Evolutionary conservation across 2,113 vertebrate species (phyloP).

Genomic region (Serinus canaria): DNA sequence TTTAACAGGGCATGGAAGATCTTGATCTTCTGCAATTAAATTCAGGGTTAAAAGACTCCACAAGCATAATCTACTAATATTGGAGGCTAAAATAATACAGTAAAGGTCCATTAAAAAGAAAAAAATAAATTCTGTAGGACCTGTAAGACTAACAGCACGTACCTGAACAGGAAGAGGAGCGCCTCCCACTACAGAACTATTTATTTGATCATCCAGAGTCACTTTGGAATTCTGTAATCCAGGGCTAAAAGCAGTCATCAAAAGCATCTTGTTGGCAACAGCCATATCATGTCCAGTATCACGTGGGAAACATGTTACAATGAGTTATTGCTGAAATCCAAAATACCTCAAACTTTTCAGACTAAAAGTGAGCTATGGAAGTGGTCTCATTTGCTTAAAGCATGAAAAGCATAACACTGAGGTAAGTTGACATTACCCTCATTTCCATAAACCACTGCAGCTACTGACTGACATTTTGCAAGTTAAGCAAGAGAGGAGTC

Average conservation of each 20-base stretch:
- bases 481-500: constrained; percentile 31
- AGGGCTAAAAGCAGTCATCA: not conserved
- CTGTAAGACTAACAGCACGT: fast-evolving
- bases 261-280: not conserved
- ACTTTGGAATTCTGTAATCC: not conserved
- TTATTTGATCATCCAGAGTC: not conserved
- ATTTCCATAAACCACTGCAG: constrained; percentile 42
- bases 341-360: constrained; percentile 9
- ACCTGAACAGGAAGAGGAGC: not conserved
- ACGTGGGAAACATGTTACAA: not conserved
- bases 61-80: not conserved
- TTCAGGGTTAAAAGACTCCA: not conserved
- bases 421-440: constrained; percentile 40
- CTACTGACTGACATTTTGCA: constrained; percentile 29
- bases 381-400: constrained; percentile 15
- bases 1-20: not conserved
- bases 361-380: not conserved
- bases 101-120: not conserved
- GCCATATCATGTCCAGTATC: not conserved
- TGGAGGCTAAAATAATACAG: not conserved
- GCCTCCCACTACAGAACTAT: not conserved
- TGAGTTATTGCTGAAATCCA: not conserved
- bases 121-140: not conserved
- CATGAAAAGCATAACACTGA: constrained; percentile 26
- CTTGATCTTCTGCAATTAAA: not conserved